These are phyloP conservation scores for Oncorhynchus kisutch DNA, from an alignment of 2,113 vertebrate genomes.

Conservation along the genomic window DNA sequence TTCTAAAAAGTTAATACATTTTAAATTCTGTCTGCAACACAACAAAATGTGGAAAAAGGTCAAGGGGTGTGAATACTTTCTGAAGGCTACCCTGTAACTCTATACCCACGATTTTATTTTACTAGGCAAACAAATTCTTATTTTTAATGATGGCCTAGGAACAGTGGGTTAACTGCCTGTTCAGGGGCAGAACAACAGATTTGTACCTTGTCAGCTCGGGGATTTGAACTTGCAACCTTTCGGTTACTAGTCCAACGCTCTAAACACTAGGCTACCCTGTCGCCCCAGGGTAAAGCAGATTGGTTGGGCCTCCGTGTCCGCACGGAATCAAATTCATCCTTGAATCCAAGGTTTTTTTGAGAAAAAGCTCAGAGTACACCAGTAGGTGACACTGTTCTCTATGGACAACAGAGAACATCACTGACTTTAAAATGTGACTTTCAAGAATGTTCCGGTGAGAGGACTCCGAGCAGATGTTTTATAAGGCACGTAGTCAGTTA, in stretches of 20 bases:
- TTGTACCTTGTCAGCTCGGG: too few relatives aligned
- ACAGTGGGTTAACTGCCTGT: too few relatives aligned
- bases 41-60: too few relatives aligned
- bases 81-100: not conserved
- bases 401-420: conserved; percentile 29
- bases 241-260: too few relatives aligned
- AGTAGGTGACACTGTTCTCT: conserved; percentile 60
- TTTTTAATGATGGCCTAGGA: too few relatives aligned
- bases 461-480: conserved; percentile 15
- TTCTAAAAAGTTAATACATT: too few relatives aligned
- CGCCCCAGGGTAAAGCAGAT: not conserved
- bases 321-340: not conserved
- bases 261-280: too few relatives aligned
- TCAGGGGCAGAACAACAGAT: too few relatives aligned
- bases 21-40: too few relatives aligned
- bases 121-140: too few relatives aligned
- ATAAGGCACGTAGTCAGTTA: conserved; percentile 34
- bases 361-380: conserved; percentile 31
- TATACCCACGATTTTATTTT: not conserved
- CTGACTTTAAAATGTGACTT: conserved; percentile 50
- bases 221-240: too few relatives aligned
- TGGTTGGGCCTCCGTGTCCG: not conserved
- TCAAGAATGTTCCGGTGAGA: not conserved
- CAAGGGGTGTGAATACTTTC: too few relatives aligned
- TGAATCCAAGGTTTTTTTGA: conserved; percentile 14